phyloP scores from a whole-genome alignment of 2,797 vertebrate genomes.

The Lycodopsis pacificus region DNA sequence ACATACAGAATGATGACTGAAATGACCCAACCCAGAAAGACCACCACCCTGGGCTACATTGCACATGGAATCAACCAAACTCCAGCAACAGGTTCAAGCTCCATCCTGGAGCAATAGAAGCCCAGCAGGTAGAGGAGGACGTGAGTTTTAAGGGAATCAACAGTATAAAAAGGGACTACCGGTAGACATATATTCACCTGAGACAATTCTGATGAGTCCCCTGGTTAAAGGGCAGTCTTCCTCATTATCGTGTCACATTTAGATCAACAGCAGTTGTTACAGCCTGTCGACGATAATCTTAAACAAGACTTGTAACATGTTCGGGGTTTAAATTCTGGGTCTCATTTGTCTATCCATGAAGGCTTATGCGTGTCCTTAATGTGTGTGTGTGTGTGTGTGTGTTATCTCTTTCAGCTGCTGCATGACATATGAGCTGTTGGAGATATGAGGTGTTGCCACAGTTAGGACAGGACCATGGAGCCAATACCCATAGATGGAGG shows the following conservation, averaged over 20 bases:
- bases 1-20: not conserved
- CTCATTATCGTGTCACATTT: conserved; percentile 3
- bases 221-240: not conserved
- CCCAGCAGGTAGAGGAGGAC: not conserved
- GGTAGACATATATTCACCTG: not conserved
- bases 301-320: not conserved
- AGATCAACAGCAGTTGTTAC: not conserved
- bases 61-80: not conserved
- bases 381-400: conserved; percentile 4
- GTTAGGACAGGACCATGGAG: conserved; percentile 30
- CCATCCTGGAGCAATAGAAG: not conserved
- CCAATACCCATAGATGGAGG: conserved; percentile 31
- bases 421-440: conserved; percentile 51
- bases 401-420: conserved; percentile 58
- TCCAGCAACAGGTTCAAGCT: not conserved
- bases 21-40: not conserved
- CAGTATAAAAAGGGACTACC: not conserved
- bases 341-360: not conserved
- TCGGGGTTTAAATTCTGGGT: not conserved
- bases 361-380: conserved; percentile 10
- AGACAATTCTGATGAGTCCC: not conserved
- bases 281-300: conserved; percentile 8
- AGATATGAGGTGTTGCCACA: conserved; percentile 48
- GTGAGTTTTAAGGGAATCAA: not conserved
- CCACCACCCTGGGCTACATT: not conserved